Conservation (phyloP, 1,140 invertebrate genomes). For the Triops longicaudatus region DNA sequence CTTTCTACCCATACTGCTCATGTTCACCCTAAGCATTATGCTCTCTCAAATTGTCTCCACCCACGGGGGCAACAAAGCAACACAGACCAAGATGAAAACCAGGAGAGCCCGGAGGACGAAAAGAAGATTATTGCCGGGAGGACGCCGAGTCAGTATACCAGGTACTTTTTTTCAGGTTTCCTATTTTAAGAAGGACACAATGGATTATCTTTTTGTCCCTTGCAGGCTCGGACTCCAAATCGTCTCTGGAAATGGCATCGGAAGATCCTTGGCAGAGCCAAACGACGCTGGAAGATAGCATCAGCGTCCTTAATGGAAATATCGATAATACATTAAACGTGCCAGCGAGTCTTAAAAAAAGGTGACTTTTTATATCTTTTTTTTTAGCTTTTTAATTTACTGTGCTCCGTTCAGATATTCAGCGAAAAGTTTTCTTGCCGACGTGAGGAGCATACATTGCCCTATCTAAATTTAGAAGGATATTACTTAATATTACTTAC, state of each 20-base stretch:
- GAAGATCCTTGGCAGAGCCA: slow-evolving; percentile 34
- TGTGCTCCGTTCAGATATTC: no score
- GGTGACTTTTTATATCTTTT: background rate
- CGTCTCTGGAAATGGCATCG: slow-evolving; percentile 39
- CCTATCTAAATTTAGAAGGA: no score
- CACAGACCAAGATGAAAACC: background rate
- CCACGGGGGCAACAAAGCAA: slow-evolving; percentile 26
- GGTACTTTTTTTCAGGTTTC: background rate
- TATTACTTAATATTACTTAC: no score
- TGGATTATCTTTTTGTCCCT: background rate
- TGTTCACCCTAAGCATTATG: slow-evolving; percentile 70
- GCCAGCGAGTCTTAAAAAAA: background rate
- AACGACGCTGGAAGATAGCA: background rate
- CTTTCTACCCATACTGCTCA: slow-evolving; percentile 66
- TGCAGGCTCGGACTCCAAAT: slow-evolving; percentile 37
- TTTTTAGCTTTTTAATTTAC: background rate
- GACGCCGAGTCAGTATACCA: background rate
- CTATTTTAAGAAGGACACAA: background rate
- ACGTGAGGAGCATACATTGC: no score
- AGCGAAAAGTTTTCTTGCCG: no score
- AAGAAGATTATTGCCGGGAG: background rate
- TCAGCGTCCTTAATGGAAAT: slow-evolving; percentile 1
- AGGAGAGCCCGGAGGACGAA: background rate
- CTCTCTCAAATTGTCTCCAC: slow-evolving; percentile 74
- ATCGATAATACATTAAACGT: background rate